Conservation (phyloP, 2,888 invertebrate species). For the Polydrusus pterygomalis region DNA sequence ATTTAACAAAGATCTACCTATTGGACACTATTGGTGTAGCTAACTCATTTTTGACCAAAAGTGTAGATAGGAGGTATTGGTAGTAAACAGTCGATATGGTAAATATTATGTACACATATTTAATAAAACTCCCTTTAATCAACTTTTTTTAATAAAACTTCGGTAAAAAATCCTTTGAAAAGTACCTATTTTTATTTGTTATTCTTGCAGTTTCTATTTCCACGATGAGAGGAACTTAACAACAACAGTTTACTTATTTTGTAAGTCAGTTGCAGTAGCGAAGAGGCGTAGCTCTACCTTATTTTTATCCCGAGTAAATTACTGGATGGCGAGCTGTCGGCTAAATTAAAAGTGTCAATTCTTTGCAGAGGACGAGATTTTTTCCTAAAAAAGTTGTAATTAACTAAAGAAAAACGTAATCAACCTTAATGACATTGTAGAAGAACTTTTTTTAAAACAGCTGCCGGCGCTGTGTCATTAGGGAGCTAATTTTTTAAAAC, state of each 20-base stretch:
- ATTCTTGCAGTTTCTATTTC: constrained; percentile 6
- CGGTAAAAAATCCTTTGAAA: not conserved
- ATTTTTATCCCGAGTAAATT: constrained; percentile 11
- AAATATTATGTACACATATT: no score
- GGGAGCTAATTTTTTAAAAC: not conserved
- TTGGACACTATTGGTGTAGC: no score
- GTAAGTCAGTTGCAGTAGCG: constrained; percentile 24
- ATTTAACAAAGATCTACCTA: no score
- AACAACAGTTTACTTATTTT: constrained; percentile 23
- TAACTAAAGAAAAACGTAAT: constrained; percentile 27
- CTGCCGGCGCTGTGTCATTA: not conserved
- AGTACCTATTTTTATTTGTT: not conserved
- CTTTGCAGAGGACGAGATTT: constrained; percentile 2
- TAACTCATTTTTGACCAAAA: no score
- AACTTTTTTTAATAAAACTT: no score
- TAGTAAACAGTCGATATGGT: no score
- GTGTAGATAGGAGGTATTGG: no score
- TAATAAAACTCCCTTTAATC: no score
- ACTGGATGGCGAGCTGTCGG: constrained; percentile 9
- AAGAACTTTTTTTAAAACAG: constrained; percentile 11
- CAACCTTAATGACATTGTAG: not conserved
- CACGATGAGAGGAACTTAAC: constrained; percentile 3
- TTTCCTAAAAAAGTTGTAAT: constrained; percentile 18
- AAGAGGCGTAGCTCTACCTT: constrained; percentile 11
- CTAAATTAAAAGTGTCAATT: constrained; percentile 26